phyloP scores from a whole-genome alignment of 2,888 invertebrate genomes.

The Idaea aversata region DNA sequence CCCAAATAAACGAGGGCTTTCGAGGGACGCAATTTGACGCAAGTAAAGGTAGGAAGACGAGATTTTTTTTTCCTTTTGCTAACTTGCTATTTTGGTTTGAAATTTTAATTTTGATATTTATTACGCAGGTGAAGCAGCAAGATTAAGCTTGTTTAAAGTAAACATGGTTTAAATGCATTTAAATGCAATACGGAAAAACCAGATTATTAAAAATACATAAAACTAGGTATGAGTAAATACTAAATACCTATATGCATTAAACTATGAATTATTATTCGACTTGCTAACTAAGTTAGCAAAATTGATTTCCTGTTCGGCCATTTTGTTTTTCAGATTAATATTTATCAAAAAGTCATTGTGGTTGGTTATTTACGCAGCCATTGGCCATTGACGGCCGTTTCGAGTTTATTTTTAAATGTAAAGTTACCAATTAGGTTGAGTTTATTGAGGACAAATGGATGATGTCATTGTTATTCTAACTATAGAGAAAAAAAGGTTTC shows the following conservation, averaged over 20 bases:
- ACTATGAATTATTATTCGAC: not conserved
- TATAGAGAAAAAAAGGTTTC: not conserved
- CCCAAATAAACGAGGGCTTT: not conserved
- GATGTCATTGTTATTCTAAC: not conserved
- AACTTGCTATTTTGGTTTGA: not conserved
- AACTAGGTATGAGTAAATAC: not conserved
- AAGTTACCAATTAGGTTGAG: no score
- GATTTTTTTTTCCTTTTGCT: no score
- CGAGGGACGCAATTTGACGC: no score
- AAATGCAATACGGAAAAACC: not conserved
- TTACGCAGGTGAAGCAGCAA: not conserved
- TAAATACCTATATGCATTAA: not conserved
- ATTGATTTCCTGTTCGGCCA: not conserved
- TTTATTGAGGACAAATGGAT: no score
- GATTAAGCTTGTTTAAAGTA: not conserved
- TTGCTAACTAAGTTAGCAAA: not conserved
- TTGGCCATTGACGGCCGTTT: not conserved
- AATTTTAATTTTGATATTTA: not conserved
- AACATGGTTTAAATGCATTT: not conserved
- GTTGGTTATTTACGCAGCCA: not conserved
- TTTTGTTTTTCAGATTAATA: not conserved
- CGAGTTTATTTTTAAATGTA: no score
- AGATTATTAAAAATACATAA: not conserved
- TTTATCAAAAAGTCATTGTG: not conserved
- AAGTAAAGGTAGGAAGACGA: no score